Base-by-base conservation (phyloP, 2,888 invertebrate genomes). In the Sesia apiformis region DNA sequence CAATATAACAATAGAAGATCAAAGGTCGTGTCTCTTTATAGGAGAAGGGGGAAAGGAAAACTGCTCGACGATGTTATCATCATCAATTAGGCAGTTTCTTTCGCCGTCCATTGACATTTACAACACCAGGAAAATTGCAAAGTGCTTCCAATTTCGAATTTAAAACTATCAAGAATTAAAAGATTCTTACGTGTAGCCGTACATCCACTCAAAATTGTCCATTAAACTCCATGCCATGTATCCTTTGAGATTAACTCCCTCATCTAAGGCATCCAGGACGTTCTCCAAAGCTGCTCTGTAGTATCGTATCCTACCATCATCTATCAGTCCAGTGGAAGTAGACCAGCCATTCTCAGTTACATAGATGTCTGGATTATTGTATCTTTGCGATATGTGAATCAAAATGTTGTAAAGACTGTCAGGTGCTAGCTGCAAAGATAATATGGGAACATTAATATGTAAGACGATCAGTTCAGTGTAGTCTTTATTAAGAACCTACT, bases 351-450 rank as follows among this genome's bases (percentile, higher is more conserved):
- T 91, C 67, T 92, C 91, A 3, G 85, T 84, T 3, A 93, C 77
- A 53, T 80, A 83, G 40, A 93, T 78, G 40, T 84, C 65, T 1
- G 90, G 90, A 67, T 92, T 90, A 40, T 82, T 81, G 65, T 90
- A 91, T 23, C 23, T 7, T 3, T 77, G 63, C 56, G 78, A 79
- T 39, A 91, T 71, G 55, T 90, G 84, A n/a, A n/a, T n/a, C n/a
- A n/a, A n/a, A n/a, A n/a, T n/a, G n/a, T n/a, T 90, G 59, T 82
- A 76, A 41, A 94, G 79, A 23, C 92, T 93, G 79, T 91, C 84
- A 0, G 93, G 92, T 7, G 90, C 86, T 39, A 85, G 76, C 91
- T 89, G 71, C 5, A 63, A 58, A 5, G 49, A 54, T 38, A 49
- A 39, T 40, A 53, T 6, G 4, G 8, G 6, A 51, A 38, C 5